Base-by-base conservation (phyloP, 2,888 invertebrate genomes). In the Andrena bicolor region DNA sequence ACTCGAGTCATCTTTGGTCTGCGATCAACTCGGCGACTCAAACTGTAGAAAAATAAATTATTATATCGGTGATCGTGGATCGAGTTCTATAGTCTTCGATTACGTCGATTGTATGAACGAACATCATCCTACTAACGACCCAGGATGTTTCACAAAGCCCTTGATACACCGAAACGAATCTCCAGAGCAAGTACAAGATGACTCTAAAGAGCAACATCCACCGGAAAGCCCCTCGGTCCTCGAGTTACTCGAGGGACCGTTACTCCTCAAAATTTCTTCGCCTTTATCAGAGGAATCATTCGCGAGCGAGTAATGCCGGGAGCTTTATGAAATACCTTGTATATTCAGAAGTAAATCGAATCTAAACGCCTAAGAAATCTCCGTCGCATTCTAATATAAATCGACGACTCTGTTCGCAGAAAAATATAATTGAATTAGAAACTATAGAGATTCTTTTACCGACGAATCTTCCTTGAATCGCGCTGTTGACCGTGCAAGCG, bases 11-110 rank as follows among this genome's bases (percentile, higher is more conserved):
- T 75, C 69, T 81, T 41, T 77, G 78, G 88, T 88, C 86, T 89
- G 87, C 84, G 86, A 86, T 88, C 86, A 91, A 89, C 89, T 88
- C 90, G 87, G 85, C 76, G 85, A 88, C 87, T 85, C 80, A 89
- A 85, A 73, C 48, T 88, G 90, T 93, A 93, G 89, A 93, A 93
- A 93, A 93, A 93, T 93, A 93, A 93, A 91, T 90, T 87, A 76
- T 76, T 77, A 88, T 90, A 88, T 92, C 87, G 63, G 84, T 83
- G 90, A 90, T 65, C 58, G 35, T n/a, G 69, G 51, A 69, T 63
- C 35, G 51, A 64, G 10, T 23, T 28, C 60, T 58, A 41, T 76
- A 60, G 53, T 66, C 51, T 53, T 56, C 32, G 49, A 13, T 76
- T 20, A 23, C 10, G 32, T 56, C 30, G 30, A n/a, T 35, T 69